Evolutionary conservation across 2,113 vertebrate species (phyloP), one percentile per base, ranked within the genome.

Genomic region (Ondatra zibethicus): DNA sequence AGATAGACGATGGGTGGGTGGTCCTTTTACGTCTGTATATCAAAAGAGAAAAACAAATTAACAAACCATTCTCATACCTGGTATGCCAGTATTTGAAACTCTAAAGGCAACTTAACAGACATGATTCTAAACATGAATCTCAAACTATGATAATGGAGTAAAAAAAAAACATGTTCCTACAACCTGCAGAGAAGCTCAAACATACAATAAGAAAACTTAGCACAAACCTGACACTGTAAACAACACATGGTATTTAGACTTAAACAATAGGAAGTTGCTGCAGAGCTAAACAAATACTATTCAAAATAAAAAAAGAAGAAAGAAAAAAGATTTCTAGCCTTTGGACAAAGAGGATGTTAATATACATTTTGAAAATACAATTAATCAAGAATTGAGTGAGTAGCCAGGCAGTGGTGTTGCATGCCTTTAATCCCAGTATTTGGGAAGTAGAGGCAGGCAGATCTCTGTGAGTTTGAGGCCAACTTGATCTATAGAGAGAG

Each of bases 11-110:
- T 99, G 99, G 2, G 99, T 99, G 9, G 99, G 99, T 0, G 99
- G 99, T 13, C 99, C 99, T 97, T 99, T 99, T 77, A 99, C 99
- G 98, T 99, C 99, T 99, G 98, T 1, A 29, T 95, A 98, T 66
- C 80, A 77, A 63, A 73, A 77, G 55, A 70, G 82, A 95, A 50
- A 94, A 1, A 9, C n/a, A 73, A 92, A 33, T 52, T 3, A 11
- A 85, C 70, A 88, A 85, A 47, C 76, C 50, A 77, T 97, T 96
- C 95, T 88, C 87, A 50, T 0, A 23, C n/a, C 77, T 66, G 70
- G 72, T 55, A 42, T 89, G 89, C 47, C 14, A 14, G 80, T 58
- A 66, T 65, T 93, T 78, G 36, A 73, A 86, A 89, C 78, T 93
- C 73, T 58, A 85, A 85, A 72, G 85, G 45, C 55, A 73, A 93